Evolutionary conservation across 2,888 invertebrate genomes (phyloP).

Genomic region (Sicus ferrugineus): DNA sequence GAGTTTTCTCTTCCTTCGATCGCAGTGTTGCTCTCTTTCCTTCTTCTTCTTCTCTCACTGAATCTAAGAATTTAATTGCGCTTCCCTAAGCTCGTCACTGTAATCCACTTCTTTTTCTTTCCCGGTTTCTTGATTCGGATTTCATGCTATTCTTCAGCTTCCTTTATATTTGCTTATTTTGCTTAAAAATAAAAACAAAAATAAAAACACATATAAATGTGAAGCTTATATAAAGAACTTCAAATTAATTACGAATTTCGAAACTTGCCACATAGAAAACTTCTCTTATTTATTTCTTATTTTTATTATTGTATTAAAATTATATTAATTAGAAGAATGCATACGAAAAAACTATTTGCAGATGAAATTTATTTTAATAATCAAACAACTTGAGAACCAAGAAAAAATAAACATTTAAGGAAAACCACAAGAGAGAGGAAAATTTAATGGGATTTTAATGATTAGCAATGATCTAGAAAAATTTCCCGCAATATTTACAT

Average conservation of each 20-base stretch:
- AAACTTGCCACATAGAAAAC: neutral
- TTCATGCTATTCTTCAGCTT: no score
- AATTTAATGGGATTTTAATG: neutral
- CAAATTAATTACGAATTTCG: no score
- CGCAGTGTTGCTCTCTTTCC: neutral
- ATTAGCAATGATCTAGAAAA: neutral
- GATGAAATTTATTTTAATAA: neutral
- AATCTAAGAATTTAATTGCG: neutral
- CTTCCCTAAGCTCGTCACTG: no score
- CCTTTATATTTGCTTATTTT: no score
- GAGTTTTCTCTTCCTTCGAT: neutral
- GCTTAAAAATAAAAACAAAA: neutral
- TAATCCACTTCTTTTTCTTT: no score
- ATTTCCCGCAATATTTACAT: neutral
- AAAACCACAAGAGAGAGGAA: constrained; percentile 1
- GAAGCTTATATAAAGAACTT: neutral
- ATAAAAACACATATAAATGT: neutral
- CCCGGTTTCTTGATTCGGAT: no score
- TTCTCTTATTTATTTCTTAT: neutral
- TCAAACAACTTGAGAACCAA: neutral
- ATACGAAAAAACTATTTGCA: neutral
- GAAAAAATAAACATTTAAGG: neutral
- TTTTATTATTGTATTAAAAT: neutral
- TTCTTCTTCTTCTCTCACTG: neutral
- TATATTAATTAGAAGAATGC: neutral